Percentiles rank a stretch among this genome's conserved stretches.
phyloP scores from a whole-genome alignment of 2,113 vertebrate species.

The Zosterops hypoxanthus region DNA sequence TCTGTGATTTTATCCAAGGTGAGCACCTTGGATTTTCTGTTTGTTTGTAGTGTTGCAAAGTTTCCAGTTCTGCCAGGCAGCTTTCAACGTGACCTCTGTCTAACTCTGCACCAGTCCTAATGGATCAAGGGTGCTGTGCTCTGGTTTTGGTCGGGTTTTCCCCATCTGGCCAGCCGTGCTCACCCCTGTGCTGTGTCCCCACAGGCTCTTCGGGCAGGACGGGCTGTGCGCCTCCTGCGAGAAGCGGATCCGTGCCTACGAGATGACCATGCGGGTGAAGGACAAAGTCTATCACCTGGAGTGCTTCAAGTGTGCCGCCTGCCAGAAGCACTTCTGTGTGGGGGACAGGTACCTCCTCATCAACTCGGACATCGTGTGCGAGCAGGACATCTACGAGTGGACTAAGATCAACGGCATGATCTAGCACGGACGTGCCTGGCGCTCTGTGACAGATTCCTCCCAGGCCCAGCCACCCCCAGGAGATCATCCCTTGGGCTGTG shows the following conservation, averaged over 20 bases:
- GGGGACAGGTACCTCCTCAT: constrained; percentile 98
- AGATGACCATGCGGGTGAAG: constrained; percentile 99
- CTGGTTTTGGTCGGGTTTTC: background rate
- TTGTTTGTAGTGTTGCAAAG: background rate
- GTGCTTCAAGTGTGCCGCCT: constrained; percentile 98
- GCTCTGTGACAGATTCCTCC: background rate
- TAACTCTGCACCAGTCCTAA: background rate
- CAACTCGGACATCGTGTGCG: constrained; percentile 98
- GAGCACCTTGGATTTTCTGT: background rate
- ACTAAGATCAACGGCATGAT: constrained; percentile 94
- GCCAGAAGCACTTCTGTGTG: constrained; percentile 99
- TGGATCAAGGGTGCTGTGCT: background rate
- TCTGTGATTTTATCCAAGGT: background rate
- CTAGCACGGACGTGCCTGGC: constrained; percentile 46
- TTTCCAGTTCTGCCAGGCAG: background rate
- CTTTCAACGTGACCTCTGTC: background rate
- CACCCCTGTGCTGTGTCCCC: background rate
- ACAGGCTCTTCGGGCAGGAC: constrained; percentile 96
- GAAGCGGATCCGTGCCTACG: constrained; percentile 96
- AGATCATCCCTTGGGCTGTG: background rate
- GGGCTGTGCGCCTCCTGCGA: constrained; percentile 96
- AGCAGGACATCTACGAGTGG: constrained; percentile 99
- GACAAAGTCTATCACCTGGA: constrained; percentile 99
- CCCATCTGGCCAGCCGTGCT: background rate
- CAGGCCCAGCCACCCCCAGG: background rate